These are phyloP conservation scores for Ennomos erosarius DNA, from an alignment of 2,888 invertebrate genomes.

Conservation along the genomic window DNA sequence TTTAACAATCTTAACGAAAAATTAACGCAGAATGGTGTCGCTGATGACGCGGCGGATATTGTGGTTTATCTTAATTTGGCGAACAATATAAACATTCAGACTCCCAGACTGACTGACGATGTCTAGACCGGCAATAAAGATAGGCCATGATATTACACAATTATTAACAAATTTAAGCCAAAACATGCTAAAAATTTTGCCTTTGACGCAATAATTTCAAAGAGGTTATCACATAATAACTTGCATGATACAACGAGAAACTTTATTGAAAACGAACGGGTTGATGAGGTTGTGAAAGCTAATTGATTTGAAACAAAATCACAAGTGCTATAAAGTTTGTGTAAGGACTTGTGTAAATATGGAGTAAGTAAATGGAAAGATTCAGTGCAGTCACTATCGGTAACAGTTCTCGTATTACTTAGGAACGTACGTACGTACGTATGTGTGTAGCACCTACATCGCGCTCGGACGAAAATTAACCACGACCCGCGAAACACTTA, in stretches of 20 bases:
- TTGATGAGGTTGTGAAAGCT: constrained; percentile 19
- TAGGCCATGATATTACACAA: neutral
- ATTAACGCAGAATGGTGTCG: constrained; percentile 68
- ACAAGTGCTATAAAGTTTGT: constrained; percentile 25
- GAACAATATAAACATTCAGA: constrained; percentile 33
- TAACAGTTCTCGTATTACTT: constrained; percentile 48
- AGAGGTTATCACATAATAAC: no score
- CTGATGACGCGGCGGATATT: constrained; percentile 65
- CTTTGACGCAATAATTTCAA: no score
- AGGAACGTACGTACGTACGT: neutral
- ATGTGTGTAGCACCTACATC: constrained; percentile 39
- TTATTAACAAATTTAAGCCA: neutral
- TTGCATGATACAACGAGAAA: no score
- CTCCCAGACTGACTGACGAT: no score
- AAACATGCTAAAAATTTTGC: no score
- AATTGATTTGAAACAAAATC: constrained; percentile 37
- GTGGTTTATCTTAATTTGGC: constrained; percentile 41
- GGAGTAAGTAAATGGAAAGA: constrained; percentile 45
- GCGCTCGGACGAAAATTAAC: constrained; percentile 47
- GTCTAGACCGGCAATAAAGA: no score
- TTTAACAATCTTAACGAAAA: constrained; percentile 74
- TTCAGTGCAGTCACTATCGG: constrained; percentile 39
- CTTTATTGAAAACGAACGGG: no score
- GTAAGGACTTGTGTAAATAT: constrained; percentile 48
- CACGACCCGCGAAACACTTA: constrained; percentile 35